These are phyloP conservation scores for Callithrix jacchus DNA, from an alignment of 2,113 vertebrate genomes.

Conservation along the genomic window DNA sequence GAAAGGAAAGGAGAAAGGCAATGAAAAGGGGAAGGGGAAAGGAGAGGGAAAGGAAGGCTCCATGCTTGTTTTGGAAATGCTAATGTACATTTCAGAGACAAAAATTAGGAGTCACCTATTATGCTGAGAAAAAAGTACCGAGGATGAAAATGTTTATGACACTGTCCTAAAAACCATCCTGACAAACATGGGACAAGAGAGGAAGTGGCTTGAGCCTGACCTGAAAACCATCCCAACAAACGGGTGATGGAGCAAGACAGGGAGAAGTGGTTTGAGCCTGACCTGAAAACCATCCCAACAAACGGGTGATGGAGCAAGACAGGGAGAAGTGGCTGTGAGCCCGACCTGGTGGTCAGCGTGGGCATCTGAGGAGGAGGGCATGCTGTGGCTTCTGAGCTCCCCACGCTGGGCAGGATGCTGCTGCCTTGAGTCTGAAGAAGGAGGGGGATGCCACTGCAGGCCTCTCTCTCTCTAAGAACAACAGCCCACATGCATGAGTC, in stretches of 20 bases:
- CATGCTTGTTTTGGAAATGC: too few species aligned
- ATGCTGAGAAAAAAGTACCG: background rate
- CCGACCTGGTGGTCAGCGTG: accelerated
- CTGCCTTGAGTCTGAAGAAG: background rate
- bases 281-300: background rate
- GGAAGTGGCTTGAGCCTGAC: too few species aligned
- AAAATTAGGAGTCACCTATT: background rate
- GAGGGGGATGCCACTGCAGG: background rate
- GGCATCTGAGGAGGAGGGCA: accelerated
- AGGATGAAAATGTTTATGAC: background rate
- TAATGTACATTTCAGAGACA: background rate
- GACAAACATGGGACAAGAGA: too few species aligned
- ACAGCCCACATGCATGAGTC: accelerated
- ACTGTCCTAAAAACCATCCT: background rate
- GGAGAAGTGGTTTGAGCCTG: too few species aligned
- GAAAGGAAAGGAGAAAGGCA: too few species aligned
- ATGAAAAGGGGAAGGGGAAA: too few species aligned
- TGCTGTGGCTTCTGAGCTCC: accelerated
- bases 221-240: too few species aligned
- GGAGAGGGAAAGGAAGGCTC: too few species aligned
- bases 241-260: too few species aligned
- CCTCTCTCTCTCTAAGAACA: background rate
- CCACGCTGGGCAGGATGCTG: background rate
- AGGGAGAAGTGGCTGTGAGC: accelerated
- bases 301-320: accelerated